Evolutionary conservation across 2,797 vertebrate genomes (phyloP).

Genomic region (Anas flavirostris): DNA sequence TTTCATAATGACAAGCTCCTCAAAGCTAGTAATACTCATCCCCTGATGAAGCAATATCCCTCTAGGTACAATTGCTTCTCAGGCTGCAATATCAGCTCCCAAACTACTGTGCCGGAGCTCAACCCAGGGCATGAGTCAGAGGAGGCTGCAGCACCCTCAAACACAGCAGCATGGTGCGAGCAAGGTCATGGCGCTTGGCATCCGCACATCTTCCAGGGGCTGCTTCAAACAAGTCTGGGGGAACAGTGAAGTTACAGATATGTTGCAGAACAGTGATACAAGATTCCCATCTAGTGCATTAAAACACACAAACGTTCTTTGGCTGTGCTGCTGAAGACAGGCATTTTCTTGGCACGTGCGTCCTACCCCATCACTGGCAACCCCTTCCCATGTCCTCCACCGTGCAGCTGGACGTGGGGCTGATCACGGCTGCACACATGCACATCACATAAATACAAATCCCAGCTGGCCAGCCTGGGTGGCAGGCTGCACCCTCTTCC

Average conservation of each 20-base stretch:
- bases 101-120: not conserved
- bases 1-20: slow-evolving; percentile 31
- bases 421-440: not conserved
- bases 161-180: not conserved
- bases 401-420: not conserved
- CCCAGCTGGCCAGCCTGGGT: not conserved
- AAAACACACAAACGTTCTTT: not conserved
- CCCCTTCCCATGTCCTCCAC: not conserved
- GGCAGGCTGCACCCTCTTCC: not conserved
- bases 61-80: slow-evolving; percentile 4
- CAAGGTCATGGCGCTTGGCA: not conserved
- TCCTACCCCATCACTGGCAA: not conserved
- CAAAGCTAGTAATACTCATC: not conserved
- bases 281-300: not conserved
- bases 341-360: rapidly evolving
- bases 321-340: not conserved
- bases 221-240: not conserved
- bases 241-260: not conserved
- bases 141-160: rapidly evolving
- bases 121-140: not conserved
- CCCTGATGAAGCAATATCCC: slow-evolving; percentile 34
- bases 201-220: not conserved
- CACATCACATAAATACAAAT: not conserved
- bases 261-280: not conserved
- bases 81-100: not conserved